Base-by-base conservation (phyloP, 2,888 invertebrate genomes). In the Megamerina dolium region DNA sequence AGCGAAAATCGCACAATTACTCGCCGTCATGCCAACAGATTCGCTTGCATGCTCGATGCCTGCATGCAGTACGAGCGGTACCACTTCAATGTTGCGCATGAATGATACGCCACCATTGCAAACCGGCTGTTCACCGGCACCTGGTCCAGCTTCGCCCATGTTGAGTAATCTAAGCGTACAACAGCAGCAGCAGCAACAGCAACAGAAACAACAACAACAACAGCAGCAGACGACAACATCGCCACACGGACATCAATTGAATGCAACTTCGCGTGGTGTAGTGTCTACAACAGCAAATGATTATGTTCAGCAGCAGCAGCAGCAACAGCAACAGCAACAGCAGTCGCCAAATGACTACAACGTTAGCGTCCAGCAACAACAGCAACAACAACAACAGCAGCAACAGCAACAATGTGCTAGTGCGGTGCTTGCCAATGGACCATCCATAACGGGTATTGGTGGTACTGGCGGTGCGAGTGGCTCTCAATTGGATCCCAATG, bases 1-100 rank as follows among this genome's bases (percentile, higher is more conserved):
- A 70, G 80, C 83, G 47, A 87, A 88, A 75, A 85, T 90, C 68
- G 92, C 92, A 49, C 94, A 95, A 75, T 84, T 94, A 67, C 75
- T 95, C 72, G 94, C 94, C 19, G 88, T 94, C 51, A 88, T 92
- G 87, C 71, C 71, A 17, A 61, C 59, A 30, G 85, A 86, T 62
- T 74, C 78, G 41, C 77, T 82, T 61, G n/a, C n/a, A n/a, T n/a
- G n/a, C n/a, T 77, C 77, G 55, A 60, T 74, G 48, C 73, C 76
- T 42, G 68, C 76, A 33, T 74, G 77, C 51, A 74, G 75, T 43
- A 75, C 75, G 50, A 72, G 76, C 38, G 63, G 64, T 14, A 56
- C 59, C 19, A 77, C 79, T 60, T 79, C 79, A 47, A 78, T 81
- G 66, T 74, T 82, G 50, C 77, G 81, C 43, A 71, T 81, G 61